Percentiles rank a stretch among this genome's conserved stretches.
These are phyloP conservation scores for Cheumatopsyche charites DNA, from an alignment of 1,140 invertebrate species.

Conservation along the genomic window DNA sequence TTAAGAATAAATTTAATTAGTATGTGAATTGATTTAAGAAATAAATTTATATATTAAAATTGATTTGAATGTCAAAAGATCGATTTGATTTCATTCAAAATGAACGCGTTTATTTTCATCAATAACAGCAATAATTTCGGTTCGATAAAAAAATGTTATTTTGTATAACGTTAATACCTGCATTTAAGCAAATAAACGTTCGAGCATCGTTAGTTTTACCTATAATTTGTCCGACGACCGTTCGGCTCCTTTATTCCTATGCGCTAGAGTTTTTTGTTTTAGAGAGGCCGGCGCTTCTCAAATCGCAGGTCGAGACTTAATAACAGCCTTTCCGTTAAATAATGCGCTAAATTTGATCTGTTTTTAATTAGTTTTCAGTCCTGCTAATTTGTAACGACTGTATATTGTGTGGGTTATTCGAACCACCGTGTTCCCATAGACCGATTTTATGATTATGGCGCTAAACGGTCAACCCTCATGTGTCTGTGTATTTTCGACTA, in stretches of 20 bases:
- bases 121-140: too few species aligned
- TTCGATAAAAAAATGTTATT: too few species aligned
- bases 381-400: slow-evolving; percentile 37
- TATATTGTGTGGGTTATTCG: slow-evolving; percentile 24
- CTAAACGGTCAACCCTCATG: slow-evolving; percentile 7
- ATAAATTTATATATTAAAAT: too few species aligned
- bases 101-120: too few species aligned
- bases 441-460: slow-evolving; percentile 40
- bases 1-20: too few species aligned
- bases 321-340: slow-evolving; percentile 44
- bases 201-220: background rate
- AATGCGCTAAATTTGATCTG: slow-evolving; percentile 45
- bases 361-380: slow-evolving; percentile 46
- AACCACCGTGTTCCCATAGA: slow-evolving; percentile 16
- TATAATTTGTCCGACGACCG: slow-evolving; percentile 9
- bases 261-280: background rate
- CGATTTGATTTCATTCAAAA: too few species aligned
- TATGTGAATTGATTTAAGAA: too few species aligned
- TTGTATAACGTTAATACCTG: too few species aligned
- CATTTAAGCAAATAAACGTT: slow-evolving; percentile 5
- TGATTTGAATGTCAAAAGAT: too few species aligned
- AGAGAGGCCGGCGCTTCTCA: slow-evolving; percentile 11
- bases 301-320: slow-evolving; percentile 30
- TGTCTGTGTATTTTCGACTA: too few species aligned
- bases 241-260: background rate